These are phyloP conservation scores for Sclerodermus sp. DNA, from an alignment of 2,888 invertebrate genomes.

Conservation along the genomic window DNA sequence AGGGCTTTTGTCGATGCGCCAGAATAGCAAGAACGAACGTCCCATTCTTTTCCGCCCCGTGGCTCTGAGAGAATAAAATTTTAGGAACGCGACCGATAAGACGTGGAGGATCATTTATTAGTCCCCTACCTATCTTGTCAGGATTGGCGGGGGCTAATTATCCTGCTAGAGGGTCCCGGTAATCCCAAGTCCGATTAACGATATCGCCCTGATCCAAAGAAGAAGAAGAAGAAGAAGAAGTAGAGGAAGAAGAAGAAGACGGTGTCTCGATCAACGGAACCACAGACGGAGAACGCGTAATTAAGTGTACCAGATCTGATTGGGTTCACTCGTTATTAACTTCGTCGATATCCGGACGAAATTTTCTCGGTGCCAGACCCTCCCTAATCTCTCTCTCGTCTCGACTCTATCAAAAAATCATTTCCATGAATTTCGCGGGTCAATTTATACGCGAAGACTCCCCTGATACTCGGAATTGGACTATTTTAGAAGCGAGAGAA, in stretches of 20 bases:
- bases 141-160: constrained; percentile 16
- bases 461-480: neutral
- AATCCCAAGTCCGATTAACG: constrained; percentile 17
- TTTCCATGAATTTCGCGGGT: neutral
- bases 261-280: neutral
- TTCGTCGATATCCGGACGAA: neutral
- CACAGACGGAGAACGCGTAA: neutral
- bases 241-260: no score
- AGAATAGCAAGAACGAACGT: no score
- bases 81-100: neutral
- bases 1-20: no score
- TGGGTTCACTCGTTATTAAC: neutral
- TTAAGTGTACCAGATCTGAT: neutral
- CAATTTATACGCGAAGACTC: no score
- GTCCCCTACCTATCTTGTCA: constrained; percentile 13
- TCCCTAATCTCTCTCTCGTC: neutral
- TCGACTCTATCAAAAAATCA: neutral
- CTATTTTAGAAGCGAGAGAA: no score
- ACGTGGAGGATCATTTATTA: constrained; percentile 22
- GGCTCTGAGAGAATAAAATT: no score
- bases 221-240: no score
- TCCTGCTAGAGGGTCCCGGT: constrained; percentile 12
- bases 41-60: no score
- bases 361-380: no score
- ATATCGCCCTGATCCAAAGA: constrained; percentile 17